Evolutionary conservation across 35 echinoderm and acorn worm species (phyloP).

Genomic region (Patiria miniata): DNA sequence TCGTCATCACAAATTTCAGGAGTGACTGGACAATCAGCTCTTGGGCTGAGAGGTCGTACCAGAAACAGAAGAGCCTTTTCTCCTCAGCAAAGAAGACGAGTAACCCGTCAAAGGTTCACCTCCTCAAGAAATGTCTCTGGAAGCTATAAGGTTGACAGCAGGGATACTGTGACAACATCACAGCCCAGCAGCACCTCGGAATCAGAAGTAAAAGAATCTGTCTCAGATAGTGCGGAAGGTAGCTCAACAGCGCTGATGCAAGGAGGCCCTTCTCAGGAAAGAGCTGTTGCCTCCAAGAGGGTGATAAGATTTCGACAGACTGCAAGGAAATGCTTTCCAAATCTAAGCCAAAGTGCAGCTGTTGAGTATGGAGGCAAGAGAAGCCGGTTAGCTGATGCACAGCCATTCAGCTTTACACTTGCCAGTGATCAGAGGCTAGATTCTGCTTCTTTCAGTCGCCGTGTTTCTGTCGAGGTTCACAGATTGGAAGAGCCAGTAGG

Average conservation of each 20-base stretch:
- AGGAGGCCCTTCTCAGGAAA: not conserved
- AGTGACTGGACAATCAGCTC: not conserved
- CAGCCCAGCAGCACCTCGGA: not conserved
- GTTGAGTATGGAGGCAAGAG: not conserved
- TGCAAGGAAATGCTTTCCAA: not conserved
- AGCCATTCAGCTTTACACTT: not conserved
- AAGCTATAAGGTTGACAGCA: not conserved
- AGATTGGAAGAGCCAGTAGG: not conserved
- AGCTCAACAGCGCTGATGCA: not conserved
- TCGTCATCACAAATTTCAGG: not conserved
- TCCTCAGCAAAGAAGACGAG: not conserved
- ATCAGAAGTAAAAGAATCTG: not conserved
- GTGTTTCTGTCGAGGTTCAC: not conserved
- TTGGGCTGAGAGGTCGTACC: not conserved
- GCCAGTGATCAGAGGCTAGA: not conserved
- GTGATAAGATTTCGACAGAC: not conserved
- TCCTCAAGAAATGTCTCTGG: not conserved
- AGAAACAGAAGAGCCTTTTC: not conserved
- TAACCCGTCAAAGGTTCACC: not conserved
- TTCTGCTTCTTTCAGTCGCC: not conserved
- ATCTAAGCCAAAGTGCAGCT: not conserved
- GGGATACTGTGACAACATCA: not conserved
- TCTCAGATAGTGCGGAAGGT: not conserved
- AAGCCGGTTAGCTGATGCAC: not conserved
- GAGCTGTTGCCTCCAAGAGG: not conserved